These are phyloP conservation scores for Clupea harengus DNA, from an alignment of 2,113 vertebrate genomes.

Conservation along the genomic window DNA sequence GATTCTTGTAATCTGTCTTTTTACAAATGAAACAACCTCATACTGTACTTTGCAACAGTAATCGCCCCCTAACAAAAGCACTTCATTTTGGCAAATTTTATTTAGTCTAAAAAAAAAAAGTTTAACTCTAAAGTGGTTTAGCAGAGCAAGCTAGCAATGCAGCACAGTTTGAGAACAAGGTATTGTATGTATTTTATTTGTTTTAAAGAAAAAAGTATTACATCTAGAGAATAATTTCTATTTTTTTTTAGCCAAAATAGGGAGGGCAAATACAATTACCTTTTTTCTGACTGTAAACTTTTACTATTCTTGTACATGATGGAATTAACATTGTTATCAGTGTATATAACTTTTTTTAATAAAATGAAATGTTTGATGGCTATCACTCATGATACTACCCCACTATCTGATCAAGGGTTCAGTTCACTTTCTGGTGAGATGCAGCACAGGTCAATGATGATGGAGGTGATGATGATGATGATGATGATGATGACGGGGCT, in stretches of 20 bases:
- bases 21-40: slow-evolving; percentile 1
- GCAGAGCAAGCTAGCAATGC: slow-evolving; percentile 53
- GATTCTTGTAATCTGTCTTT: not conserved
- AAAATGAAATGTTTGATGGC: slow-evolving; percentile 44
- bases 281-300: slow-evolving; percentile 75
- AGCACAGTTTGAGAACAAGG: slow-evolving; percentile 66
- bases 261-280: slow-evolving; percentile 66
- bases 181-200: slow-evolving; percentile 66
- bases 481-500: not conserved
- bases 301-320: slow-evolving; percentile 76
- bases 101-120: slow-evolving; percentile 54
- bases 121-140: slow-evolving; percentile 39
- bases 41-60: slow-evolving; percentile 60
- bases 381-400: slow-evolving; percentile 49
- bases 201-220: slow-evolving; percentile 74
- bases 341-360: slow-evolving; percentile 72
- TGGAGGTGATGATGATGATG: not conserved
- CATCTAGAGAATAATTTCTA: slow-evolving; percentile 71
- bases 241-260: slow-evolving; percentile 68
- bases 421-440: slow-evolving; percentile 35
- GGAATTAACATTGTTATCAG: slow-evolving; percentile 71
- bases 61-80: slow-evolving; percentile 55
- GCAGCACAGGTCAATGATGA: slow-evolving; percentile 49
- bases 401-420: slow-evolving; percentile 44
- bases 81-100: slow-evolving; percentile 59